Percentiles rank a stretch among this genome's conserved stretches.
These are phyloP conservation scores for Rhysida immarginata DNA, from an alignment of 1,140 invertebrate genomes.

Conservation along the genomic window DNA sequence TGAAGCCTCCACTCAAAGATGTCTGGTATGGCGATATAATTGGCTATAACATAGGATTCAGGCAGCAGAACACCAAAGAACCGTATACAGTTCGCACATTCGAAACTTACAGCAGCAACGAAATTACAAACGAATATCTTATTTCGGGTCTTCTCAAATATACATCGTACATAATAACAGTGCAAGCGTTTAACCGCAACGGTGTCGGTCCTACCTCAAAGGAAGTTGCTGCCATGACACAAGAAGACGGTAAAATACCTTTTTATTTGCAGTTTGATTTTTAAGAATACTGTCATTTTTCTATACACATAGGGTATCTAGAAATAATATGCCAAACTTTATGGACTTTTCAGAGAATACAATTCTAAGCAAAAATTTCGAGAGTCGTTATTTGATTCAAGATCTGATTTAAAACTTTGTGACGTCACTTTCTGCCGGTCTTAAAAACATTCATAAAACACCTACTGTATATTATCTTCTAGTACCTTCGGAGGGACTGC, in stretches of 20 bases:
- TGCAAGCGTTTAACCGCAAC: constrained; percentile 30
- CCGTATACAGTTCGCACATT: constrained; percentile 82
- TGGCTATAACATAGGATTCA: constrained; percentile 56
- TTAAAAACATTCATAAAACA: too few species aligned
- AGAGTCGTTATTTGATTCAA: too few species aligned
- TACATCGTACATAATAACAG: constrained; percentile 25
- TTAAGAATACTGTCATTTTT: too few species aligned
- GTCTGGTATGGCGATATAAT: constrained; percentile 87
- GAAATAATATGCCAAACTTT: too few species aligned
- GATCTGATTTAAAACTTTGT: too few species aligned
- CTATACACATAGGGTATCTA: too few species aligned
- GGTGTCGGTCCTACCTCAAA: constrained; percentile 54
- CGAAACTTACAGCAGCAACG: constrained; percentile 31
- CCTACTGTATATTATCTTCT: too few species aligned
- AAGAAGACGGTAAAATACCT: constrained; percentile 50
- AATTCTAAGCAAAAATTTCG: too few species aligned
- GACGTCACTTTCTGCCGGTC: too few species aligned
- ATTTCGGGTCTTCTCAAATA: constrained; percentile 21
- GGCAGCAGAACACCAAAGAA: constrained; percentile 69
- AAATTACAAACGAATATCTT: constrained; percentile 15
- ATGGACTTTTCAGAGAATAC: too few species aligned
- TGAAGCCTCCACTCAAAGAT: constrained; percentile 62
- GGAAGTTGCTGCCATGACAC: constrained; percentile 51
- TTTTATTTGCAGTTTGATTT: too few species aligned
- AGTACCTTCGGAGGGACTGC: too few species aligned